These are phyloP conservation scores for Danaus melanippus DNA, from an alignment of 1,140 invertebrate species.

Conservation along the genomic window DNA sequence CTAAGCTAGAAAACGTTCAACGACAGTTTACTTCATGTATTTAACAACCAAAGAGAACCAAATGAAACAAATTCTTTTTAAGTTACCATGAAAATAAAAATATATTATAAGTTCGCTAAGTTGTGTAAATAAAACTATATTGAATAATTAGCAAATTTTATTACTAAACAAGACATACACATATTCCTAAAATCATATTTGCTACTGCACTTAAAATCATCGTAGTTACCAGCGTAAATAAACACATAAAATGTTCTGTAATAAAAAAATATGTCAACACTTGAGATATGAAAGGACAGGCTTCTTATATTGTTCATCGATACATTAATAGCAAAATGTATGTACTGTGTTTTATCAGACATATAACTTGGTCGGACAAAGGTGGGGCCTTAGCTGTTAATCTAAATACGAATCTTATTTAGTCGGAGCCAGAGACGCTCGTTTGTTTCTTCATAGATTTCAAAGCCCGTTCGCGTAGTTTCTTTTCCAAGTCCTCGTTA, in stretches of 20 bases:
- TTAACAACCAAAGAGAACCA: constrained; percentile 2
- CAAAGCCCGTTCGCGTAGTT: constrained; percentile 88
- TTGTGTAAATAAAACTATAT: constrained; percentile 13
- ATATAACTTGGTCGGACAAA: no score
- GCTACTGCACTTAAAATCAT: constrained; percentile 40
- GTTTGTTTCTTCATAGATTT: constrained; percentile 76
- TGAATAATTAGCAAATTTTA: constrained; percentile 41
- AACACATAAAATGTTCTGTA: constrained; percentile 20
- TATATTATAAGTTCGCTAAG: not conserved
- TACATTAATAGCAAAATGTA: no score
- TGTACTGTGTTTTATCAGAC: no score
- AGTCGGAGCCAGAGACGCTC: constrained; percentile 65
- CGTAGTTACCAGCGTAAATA: constrained; percentile 36
- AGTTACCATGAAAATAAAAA: not conserved
- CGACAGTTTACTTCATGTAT: no score
- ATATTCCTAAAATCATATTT: constrained; percentile 43
- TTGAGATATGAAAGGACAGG: not conserved
- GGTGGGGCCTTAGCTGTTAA: no score
- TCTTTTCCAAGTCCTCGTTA: constrained; percentile 88
- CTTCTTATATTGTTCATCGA: no score
- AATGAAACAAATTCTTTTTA: not conserved
- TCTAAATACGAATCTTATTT: constrained; percentile 9
- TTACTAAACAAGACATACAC: constrained; percentile 61
- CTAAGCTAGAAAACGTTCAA: no score
- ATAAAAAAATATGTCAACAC: constrained; percentile 10